Evolutionary conservation across 2,113 vertebrate genomes (phyloP), one percentile per base, ranked within the genome.

Genomic region (Ctenodactylus gundi): DNA sequence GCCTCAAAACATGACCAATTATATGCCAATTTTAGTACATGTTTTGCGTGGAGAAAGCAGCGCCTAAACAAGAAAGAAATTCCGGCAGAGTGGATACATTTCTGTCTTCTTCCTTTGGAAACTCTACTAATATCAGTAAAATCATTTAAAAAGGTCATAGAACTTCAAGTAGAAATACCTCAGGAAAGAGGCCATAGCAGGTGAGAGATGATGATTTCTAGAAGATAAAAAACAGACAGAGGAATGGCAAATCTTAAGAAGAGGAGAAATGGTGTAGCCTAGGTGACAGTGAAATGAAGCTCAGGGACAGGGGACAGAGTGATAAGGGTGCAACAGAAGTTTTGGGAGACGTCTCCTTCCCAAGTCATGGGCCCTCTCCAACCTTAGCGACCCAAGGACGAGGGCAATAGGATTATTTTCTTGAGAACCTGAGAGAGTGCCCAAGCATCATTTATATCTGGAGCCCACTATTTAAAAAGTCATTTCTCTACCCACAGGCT

Each of bases 1-100:
- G 27, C 29, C 39, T 93, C 23, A 94, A 85, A 95, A 92, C 23
- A 88, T 91, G 96, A 65, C 67, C 62, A 93, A 78, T 60, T 91
- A 68, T 49, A 78, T 88, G 55, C 34, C 95, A 93, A 57, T 86
- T 91, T 94, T 93, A 82, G 62, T 12, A 77, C 67, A 57, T 67
- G 44, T 85, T 77, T 14, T 65, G 25, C 85, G 78, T 91, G 68
- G 88, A 67, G 67, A 89, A 94, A 94, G 75, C 12, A 75, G 53
- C 77, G 85, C 90, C 94, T 95, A 84, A 90, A 88, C 17, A 34
- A 80, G 29, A 27, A 46, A 82, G 34, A 21, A 17, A 68, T 15
- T 86, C 11, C 82, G 44, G 93, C 57, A 58, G 55, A 82, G 60
- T 55, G 64, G 64, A 91, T 73, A 17, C 1, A 73, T 83, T 85